Conservation (phyloP, 1,140 invertebrate species). For the Pseudomyrmex sp. region DNA sequence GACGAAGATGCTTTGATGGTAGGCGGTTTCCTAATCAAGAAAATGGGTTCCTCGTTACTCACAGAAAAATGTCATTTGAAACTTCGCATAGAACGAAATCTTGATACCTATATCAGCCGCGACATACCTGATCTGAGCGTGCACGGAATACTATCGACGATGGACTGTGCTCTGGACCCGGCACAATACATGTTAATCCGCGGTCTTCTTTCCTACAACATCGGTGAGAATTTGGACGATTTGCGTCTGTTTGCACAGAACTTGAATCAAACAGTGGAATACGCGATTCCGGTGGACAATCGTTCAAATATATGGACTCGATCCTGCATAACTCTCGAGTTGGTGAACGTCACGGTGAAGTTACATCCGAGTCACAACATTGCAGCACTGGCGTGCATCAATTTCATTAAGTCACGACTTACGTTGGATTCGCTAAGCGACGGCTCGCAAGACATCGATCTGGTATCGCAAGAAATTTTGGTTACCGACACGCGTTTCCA, state of each 20-base stretch:
- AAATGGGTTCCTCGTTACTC: slow-evolving; percentile 88
- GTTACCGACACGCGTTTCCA: slow-evolving; percentile 93
- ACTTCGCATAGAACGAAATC: slow-evolving; percentile 93
- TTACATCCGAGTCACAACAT: slow-evolving; percentile 87
- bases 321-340: slow-evolving; percentile 92
- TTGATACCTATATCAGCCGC: slow-evolving; percentile 89
- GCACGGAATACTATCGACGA: slow-evolving; percentile 93
- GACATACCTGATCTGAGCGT: slow-evolving; percentile 94
- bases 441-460: slow-evolving; percentile 95
- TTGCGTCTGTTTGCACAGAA: slow-evolving; percentile 79
- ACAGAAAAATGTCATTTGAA: slow-evolving; percentile 93
- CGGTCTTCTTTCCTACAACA: slow-evolving; percentile 95
- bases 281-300: slow-evolving; percentile 62
- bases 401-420: slow-evolving; percentile 96
- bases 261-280: slow-evolving; percentile 68
- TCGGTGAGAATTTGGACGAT: slow-evolving; percentile 95
- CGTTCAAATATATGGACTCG: slow-evolving; percentile 88
- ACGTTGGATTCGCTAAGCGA: slow-evolving; percentile 94
- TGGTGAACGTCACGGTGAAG: slow-evolving; percentile 94
- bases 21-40: slow-evolving; percentile 86
- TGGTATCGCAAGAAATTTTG: slow-evolving; percentile 96
- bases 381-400: slow-evolving; percentile 92
- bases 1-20: slow-evolving; percentile 80
- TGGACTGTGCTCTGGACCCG: slow-evolving; percentile 93
- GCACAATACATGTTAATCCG: slow-evolving; percentile 95